Base-by-base conservation (phyloP, 2,113 vertebrate genomes). In the Corydoras sp. region DNA sequence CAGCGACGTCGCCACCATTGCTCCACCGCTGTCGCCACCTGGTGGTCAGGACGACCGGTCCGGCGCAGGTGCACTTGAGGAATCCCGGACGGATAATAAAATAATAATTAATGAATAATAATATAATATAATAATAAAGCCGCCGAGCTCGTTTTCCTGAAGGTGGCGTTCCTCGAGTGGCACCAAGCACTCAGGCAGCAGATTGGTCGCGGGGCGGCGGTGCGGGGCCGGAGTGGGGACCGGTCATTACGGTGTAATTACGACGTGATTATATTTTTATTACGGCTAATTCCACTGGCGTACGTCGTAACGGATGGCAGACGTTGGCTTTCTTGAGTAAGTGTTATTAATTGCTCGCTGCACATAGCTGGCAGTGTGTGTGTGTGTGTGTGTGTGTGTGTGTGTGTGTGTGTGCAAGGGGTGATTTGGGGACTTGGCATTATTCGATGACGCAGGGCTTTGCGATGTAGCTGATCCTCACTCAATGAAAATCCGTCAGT, bases 241-340 rank as follows among this genome's bases (percentile, higher is more conserved):
- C 75, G 71, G 68, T 24, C 74, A 77, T 79, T 77, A 79, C 60
- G 14, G 62, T 58, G 11, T 80, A 77, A 80, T 80, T 80, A 77
- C 68, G 69, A 77, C 72, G 72, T 77, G 75, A 80, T 80, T 80
- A 74, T 74, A 80, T 71, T 76, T 76, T 77, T 80, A 77, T 77
- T 80, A 80, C 69, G 54, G 31, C 64, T 65, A 75, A 80, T 72
- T 71, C 72, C 66, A 59, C 50, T 31, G 59, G 69, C 65, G 69
- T 63, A 56, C 63, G 62, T 72, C 51, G 58, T 30, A 72, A 69
- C 49, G n/a, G 55, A 60, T n/a, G 65, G 61, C 73, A 75, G 68
- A 72, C 77, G 58, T 65, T 51, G 64, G 72, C 58, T 74, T 74
- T 71, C 78, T 48, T 66, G 67, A 73, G 49, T 74, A 74, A 79